Percentiles rank a stretch among this genome's conserved stretches.
Conservation (phyloP, 2,888 invertebrate genomes). For the Nemotelus pantherinus region DNA sequence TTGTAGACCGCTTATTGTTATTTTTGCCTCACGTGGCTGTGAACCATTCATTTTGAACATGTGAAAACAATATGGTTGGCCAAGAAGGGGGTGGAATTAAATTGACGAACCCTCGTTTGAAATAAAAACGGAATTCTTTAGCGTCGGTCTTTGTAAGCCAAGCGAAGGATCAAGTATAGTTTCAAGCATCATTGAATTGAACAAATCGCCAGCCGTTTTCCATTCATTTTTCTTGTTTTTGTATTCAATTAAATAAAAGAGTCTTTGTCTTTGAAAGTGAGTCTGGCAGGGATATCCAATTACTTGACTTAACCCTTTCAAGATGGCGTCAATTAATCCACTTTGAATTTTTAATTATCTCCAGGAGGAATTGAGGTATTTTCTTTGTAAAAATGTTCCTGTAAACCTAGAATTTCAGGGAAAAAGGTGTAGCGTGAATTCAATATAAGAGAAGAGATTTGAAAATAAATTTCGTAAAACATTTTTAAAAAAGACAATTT, state of each 20-base stretch:
- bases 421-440: too few species aligned
- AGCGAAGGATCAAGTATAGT: conserved; percentile 34
- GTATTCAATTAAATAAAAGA: conserved; percentile 18
- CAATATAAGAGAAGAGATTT: too few species aligned
- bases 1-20: conserved; percentile 26
- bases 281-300: conserved; percentile 26
- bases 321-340: conserved; percentile 43
- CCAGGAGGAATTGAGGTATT: not conserved
- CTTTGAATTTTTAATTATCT: conserved; percentile 42
- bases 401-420: too few species aligned
- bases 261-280: conserved; percentile 23
- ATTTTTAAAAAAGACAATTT: too few species aligned
- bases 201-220: conserved; percentile 34
- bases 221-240: conserved; percentile 31
- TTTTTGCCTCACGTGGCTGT: conserved; percentile 22
- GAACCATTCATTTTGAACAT: not conserved
- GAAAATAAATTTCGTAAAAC: too few species aligned
- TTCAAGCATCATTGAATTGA: conserved; percentile 40
- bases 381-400: not conserved
- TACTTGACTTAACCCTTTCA: conserved; percentile 43
- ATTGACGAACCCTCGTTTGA: not conserved
- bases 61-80: conserved; percentile 3
- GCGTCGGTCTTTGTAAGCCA: not conserved
- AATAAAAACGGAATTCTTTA: not conserved
- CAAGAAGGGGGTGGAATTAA: conserved; percentile 19